Conservation (phyloP, 2,797 vertebrate species). For the Artibeus jamaicensis region DNA sequence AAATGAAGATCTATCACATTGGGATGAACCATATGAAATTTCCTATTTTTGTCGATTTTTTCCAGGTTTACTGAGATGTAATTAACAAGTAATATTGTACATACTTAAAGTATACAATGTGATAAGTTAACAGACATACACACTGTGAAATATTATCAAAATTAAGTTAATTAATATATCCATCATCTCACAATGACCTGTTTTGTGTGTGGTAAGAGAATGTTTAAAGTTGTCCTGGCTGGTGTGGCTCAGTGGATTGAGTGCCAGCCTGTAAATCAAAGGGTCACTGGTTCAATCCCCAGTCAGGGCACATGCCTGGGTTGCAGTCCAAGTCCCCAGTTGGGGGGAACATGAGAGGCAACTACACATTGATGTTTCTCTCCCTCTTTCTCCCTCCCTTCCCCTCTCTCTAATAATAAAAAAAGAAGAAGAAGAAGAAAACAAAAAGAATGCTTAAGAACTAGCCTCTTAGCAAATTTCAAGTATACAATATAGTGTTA, state of each 20-base stretch:
- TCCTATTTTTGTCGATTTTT: neutral
- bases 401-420: too few relatives aligned
- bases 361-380: too few relatives aligned
- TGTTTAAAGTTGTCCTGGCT: neutral
- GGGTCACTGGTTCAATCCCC: too few relatives aligned
- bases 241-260: too few relatives aligned
- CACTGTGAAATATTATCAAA: neutral
- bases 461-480: neutral
- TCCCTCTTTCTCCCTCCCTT: too few relatives aligned
- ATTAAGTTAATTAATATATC: neutral
- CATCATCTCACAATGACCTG: neutral
- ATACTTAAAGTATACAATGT: neutral
- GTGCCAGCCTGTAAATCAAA: too few relatives aligned
- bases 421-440: too few relatives aligned
- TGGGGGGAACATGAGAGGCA: too few relatives aligned
- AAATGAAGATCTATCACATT: neutral
- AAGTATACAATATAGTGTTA: neutral
- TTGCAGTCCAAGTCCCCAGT: too few relatives aligned
- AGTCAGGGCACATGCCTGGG: too few relatives aligned
- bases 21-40: neutral
- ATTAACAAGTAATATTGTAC: neutral
- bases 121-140: neutral
- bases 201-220: neutral
- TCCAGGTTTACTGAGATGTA: neutral
- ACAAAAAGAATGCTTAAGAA: too few relatives aligned